Conservation (phyloP, 2,888 invertebrate species). For the Acanthosoma haemorrhoidale region DNA sequence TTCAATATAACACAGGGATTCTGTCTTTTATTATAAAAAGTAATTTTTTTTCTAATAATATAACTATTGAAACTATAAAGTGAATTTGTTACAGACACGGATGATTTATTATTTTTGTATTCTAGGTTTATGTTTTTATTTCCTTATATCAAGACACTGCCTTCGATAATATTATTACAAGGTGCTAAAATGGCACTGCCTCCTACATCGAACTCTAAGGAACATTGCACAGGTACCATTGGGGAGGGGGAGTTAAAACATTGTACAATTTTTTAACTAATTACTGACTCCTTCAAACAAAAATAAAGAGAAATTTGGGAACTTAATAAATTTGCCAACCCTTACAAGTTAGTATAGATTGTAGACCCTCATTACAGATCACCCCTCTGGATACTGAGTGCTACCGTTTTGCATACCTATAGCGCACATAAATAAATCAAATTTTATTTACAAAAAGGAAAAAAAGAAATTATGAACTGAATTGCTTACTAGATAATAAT, state of each 20-base stretch:
- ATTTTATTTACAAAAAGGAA: slow-evolving; percentile 19
- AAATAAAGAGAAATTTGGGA: not conserved
- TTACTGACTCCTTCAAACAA: no score
- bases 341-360: slow-evolving; percentile 7
- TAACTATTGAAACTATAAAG: no score
- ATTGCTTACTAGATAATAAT: not conserved
- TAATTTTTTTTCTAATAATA: no score
- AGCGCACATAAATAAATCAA: slow-evolving; percentile 16
- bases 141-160: slow-evolving; percentile 30
- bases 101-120: no score
- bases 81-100: no score
- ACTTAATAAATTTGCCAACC: not conserved
- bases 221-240: slow-evolving; percentile 31
- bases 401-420: slow-evolving; percentile 26
- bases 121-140: slow-evolving; percentile 27
- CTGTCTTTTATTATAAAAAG: no score
- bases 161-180: slow-evolving; percentile 10
- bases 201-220: slow-evolving; percentile 30
- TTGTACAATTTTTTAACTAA: not conserved
- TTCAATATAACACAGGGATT: no score
- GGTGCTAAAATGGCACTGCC: slow-evolving; percentile 35
- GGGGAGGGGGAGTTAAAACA: not conserved
- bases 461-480: slow-evolving; percentile 10
- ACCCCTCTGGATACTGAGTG: slow-evolving; percentile 26
- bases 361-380: no score